Base-by-base conservation (phyloP, 2,113 vertebrate genomes). In the Anser cygnoides region DNA sequence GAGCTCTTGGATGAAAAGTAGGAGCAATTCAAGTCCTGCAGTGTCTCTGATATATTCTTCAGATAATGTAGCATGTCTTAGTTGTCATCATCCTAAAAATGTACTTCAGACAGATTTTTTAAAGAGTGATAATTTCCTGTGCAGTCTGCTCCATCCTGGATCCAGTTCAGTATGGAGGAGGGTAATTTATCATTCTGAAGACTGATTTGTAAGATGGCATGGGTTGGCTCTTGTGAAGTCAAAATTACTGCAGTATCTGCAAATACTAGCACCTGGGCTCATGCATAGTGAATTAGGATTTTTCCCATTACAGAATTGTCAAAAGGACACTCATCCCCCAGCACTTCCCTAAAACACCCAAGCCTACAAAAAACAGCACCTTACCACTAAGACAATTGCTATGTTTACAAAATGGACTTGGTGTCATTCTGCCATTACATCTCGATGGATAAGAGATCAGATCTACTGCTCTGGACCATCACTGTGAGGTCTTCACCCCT, bases 191-290 rank as follows among this genome's bases (percentile, higher is more conserved):
- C 43, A 50, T 88, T 92, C 43, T 86, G 43, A 84, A 81, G 68
- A 54, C 72, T 81, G 88, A 92, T 94, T 86, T 33, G 26, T 80
- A 86, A 88, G 46, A 84, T 80, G 79, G 39, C 70, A 84, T 0
- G 0, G 21, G 11, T 46, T 88, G 68, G 21, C 44, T 77, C 26
- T 63, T 54, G 26, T 8, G 3, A 86, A 82, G 54, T 92, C 8
- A 84, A 63, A 96, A 89, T 82, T 84, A 68, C 43, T 89, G 54
- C 65, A 76, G 29, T 77, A 85, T 85, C 90, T 89, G 88, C 73
- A 92, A 87, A 70, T 89, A 75, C 9, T 41, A 90, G 58, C 88
- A 93, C 61, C 83, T 92, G 75, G 88, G 62, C 57, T 93, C 61
- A 72, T 44, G 52, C 39, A 23, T 86, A 71, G 37, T 77, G 44